Conservation (phyloP, 2,113 vertebrate genomes). For the Xyrauchen texanus region DNA sequence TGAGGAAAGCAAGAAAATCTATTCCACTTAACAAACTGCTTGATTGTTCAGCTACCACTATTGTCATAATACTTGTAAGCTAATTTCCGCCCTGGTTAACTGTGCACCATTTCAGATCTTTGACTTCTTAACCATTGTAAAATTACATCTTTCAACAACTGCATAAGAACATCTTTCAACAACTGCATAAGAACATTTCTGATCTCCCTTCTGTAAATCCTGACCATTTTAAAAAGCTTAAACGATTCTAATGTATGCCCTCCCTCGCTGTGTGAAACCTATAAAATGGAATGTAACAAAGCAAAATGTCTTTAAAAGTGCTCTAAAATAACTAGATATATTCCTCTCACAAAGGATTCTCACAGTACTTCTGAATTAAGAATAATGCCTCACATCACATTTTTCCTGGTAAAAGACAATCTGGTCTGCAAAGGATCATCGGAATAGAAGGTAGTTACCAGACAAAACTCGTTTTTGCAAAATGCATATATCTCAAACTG, state of each 20-base stretch:
- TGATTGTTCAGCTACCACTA: constrained; percentile 83
- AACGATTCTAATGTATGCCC: constrained; percentile 91
- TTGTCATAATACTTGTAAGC: constrained; percentile 83
- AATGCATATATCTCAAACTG: constrained; percentile 30
- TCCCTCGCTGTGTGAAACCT: constrained; percentile 84
- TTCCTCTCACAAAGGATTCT: constrained; percentile 84
- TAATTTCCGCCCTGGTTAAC: constrained; percentile 71
- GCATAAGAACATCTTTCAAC: constrained; percentile 92
- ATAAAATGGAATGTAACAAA: constrained; percentile 83
- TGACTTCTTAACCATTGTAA: constrained; percentile 89
- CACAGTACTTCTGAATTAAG: constrained; percentile 84
- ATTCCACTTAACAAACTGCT: constrained; percentile 84
- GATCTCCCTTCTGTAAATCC: constrained; percentile 83
- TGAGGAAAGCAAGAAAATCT: constrained; percentile 79
- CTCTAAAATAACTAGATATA: constrained; percentile 86
- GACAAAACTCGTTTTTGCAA: constrained; percentile 14
- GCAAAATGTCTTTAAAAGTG: constrained; percentile 87
- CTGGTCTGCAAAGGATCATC: constrained; percentile 36
- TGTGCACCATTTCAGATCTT: constrained; percentile 82
- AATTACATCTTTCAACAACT: no score
- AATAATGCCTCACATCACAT: constrained; percentile 72
- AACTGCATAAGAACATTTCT: constrained; percentile 66
- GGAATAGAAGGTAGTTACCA: constrained; percentile 20
- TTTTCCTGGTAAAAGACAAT: constrained; percentile 40
- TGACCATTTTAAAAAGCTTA: constrained; percentile 88